Evolutionary conservation across 1,140 invertebrate genomes (phyloP), one percentile per base, ranked within the genome.

Genomic region (Antheraea pernyi): DNA sequence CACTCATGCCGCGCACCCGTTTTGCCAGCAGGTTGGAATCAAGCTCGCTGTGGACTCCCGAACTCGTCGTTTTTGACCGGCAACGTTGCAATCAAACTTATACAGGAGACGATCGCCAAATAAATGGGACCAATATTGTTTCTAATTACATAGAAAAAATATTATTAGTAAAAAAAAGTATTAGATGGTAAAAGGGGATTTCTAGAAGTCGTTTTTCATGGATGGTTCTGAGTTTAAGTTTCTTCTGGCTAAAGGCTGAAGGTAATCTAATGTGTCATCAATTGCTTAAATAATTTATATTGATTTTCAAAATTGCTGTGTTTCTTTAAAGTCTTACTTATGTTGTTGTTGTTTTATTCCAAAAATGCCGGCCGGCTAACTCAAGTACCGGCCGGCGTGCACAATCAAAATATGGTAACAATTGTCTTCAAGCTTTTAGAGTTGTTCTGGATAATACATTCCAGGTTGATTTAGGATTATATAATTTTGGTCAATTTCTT

Each of bases 1-100:
- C 96, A 97, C 89, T 96, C 96, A 91, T 97, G 97, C 95, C 95
- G 96, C 86, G 96, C 96, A 83, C 96, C 96, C 72, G 93, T 96
- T 75, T 93, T 95, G 78, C 93, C 95, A 81, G 94, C 95, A 93
- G 95, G 96, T 96, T 89, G 84, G 86, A 73, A 78, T 30, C 46
- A 82, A 86, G 46, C 11, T 63, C 19, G 22, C 30, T 18, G 46
- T 48, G 59, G 66, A 67, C 59, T 16, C 59, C n/a, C 59, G 53
- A 60, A 67, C 61, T 64, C 59, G 10, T 66, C 64, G 11, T 64
- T 61, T 42, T 67, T 53, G 30, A 65, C 65, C 61, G 61, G 59
- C 66, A 78, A 77, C 77, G 77, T 75, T 80, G 77, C 59, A 64
- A 67, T 71, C 73, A 76, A 71, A 79, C 72, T 79, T 67, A 53